phyloP scores from a whole-genome alignment of 1,140 invertebrate species.

The Mamestra configurata region DNA sequence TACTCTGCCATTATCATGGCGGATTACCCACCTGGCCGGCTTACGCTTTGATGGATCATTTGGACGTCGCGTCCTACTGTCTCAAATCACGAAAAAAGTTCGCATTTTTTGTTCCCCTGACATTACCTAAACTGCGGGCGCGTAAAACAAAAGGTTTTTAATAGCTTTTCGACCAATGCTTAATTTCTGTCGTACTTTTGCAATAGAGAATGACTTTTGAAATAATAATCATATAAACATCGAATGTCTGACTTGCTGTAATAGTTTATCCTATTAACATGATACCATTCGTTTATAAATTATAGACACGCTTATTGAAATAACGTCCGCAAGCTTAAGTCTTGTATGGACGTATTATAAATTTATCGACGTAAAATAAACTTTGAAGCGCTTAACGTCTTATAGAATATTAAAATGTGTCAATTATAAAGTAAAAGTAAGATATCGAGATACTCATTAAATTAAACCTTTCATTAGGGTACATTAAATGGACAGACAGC shows the following conservation, averaged over 20 bases:
- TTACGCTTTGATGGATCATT: constrained; percentile 24
- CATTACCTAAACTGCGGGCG: too few relatives aligned
- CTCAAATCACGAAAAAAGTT: not conserved
- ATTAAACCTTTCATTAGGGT: constrained; percentile 18
- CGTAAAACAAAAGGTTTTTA: not conserved
- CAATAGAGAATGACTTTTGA: not conserved
- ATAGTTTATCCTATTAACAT: not conserved
- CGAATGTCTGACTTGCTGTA: not conserved
- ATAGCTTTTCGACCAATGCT: not conserved
- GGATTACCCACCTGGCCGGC: not conserved
- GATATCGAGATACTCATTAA: constrained; percentile 10
- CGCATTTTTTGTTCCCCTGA: not conserved
- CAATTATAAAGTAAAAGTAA: constrained; percentile 39
- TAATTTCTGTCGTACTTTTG: not conserved
- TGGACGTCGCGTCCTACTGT: not conserved
- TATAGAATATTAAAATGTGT: constrained; percentile 37
- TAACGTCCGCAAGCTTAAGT: not conserved
- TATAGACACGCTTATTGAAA: not conserved
- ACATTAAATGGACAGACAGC: constrained; percentile 15
- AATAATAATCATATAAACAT: not conserved
- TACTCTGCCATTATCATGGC: constrained; percentile 43
- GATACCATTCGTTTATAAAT: not conserved
- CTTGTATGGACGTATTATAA: not conserved
- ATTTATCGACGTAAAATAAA: constrained; percentile 11
- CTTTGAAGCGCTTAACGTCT: constrained; percentile 17